Base-by-base conservation (phyloP, 2,113 vertebrate species). In the Vanacampus margaritifer region DNA sequence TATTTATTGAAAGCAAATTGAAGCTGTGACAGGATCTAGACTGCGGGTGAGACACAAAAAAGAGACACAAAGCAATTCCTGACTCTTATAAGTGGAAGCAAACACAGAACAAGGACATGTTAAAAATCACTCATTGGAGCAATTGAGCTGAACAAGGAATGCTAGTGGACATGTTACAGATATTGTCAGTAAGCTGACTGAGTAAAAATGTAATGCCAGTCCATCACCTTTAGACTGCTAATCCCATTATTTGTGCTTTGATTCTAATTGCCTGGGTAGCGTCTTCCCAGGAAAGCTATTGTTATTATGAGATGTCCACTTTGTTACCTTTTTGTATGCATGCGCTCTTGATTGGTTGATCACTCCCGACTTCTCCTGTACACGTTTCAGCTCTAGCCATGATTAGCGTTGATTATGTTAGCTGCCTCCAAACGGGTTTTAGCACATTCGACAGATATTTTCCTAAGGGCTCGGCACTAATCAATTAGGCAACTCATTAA, bases 171-270 rank as follows among this genome's bases (percentile, higher is more conserved):
- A 32, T 32, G 28, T 32, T 32, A 32, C 28, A 32, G 28, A 32
- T 32, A 32, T 32, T 32, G 28, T 32, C 28, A 32, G 28, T 32
- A 32, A 32, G 28, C 73, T 86, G 83, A 88, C 76, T 75, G 82
- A 85, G 79, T 71, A 69, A 79, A 84, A 77, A 59, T 28, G 36
- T 41, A 79, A 62, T 11, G 28, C 57, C 2, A 0, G 72, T 71
- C 70, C 59, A 67, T 58, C 71, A 81, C 72, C 79, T 75, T 72
- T 65, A 39, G 73, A 61, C 66, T 60, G 79, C 43, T 24, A 72
- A 81, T 82, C 77, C 71, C 82, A 79, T 89, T 86, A 84, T 87
- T 86, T 86, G 75, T 63, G 69, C 64, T 79, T 78, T 75, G 78
- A 79, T 78, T 79, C 76, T 16, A 43, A 60, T 0, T 5, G 68